These are phyloP conservation scores for Rhodinocichla rosea DNA, from an alignment of 2,113 vertebrate genomes.

Conservation along the genomic window DNA sequence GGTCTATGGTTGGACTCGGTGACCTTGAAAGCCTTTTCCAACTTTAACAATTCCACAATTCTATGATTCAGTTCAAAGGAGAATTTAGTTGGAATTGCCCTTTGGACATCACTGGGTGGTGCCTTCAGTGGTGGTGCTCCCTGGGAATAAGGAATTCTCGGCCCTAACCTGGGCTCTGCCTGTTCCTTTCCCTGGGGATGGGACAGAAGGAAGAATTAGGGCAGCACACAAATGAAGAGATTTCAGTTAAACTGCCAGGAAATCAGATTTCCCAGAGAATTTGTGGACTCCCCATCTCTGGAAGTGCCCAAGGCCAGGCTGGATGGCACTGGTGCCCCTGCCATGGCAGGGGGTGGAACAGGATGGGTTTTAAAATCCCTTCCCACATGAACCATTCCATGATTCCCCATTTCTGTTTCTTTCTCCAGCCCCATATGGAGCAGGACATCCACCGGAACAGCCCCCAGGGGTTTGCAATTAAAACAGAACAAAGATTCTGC, in stretches of 20 bases:
- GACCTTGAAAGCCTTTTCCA: not conserved
- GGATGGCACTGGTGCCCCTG: not conserved
- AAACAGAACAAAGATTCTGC: not conserved
- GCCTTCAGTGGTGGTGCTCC: not conserved
- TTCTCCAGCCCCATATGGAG: rapidly evolving
- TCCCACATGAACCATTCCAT: not conserved
- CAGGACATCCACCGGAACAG: not conserved
- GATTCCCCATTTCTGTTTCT: rapidly evolving
- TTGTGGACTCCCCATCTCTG: not conserved
- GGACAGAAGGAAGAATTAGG: not conserved
- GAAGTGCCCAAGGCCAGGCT: not conserved
- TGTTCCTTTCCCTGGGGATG: not conserved
- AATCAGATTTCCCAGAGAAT: not conserved
- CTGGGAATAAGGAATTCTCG: not conserved
- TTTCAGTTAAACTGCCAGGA: rapidly evolving
- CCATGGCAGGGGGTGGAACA: not conserved
- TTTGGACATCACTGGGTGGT: not conserved
- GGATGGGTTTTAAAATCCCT: not conserved
- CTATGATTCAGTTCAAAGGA: rapidly evolving
- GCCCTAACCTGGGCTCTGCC: not conserved
- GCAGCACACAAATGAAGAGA: rapidly evolving
- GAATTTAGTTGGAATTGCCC: not conserved
- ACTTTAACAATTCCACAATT: not conserved
- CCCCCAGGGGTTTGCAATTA: not conserved
- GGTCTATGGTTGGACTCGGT: not conserved